Evolutionary conservation across 2,888 invertebrate genomes (phyloP).

Genomic region (Cryptophagus acutangulus): DNA sequence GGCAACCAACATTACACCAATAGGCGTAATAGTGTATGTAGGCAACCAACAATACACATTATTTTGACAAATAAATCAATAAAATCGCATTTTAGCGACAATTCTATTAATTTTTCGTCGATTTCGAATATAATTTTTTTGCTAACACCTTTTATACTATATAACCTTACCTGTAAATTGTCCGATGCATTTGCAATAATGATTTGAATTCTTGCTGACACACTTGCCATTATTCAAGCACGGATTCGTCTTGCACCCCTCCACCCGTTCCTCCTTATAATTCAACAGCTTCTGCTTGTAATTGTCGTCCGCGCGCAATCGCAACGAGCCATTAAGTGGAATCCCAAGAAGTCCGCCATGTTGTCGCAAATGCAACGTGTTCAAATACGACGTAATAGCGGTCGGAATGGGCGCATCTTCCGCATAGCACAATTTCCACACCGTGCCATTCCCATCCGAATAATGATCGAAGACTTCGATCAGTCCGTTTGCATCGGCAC

Average conservation of each 20-base stretch:
- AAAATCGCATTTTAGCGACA: not conserved
- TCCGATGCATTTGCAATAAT: conserved; percentile 64
- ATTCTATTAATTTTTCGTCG: no score
- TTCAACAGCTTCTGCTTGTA: conserved; percentile 61
- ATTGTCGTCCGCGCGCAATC: conserved; percentile 59
- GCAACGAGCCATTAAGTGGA: conserved; percentile 58
- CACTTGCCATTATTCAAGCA: conserved; percentile 69
- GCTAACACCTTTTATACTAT: no score
- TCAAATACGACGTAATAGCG: conserved; percentile 62
- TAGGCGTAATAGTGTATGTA: no score
- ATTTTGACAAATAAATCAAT: not conserved
- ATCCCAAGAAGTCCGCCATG: conserved; percentile 48
- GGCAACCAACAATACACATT: no score
- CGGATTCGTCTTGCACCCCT: conserved; percentile 69
- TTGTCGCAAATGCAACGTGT: conserved; percentile 60
- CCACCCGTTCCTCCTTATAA: conserved; percentile 56
- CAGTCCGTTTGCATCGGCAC: conserved; percentile 29
- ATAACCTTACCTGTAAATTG: conserved; percentile 70
- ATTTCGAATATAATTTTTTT: not conserved
- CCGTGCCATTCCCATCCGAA: conserved; percentile 65
- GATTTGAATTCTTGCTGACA: conserved; percentile 53
- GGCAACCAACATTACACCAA: no score
- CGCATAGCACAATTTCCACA: conserved; percentile 60
- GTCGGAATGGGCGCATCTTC: conserved; percentile 39
- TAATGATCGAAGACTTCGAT: conserved; percentile 59